A percentile compares a stretch with the other conserved stretches of the same genome.
These are phyloP conservation scores for Drosophila kambysellisi DNA, from an alignment of 2,888 invertebrate species.

Conservation along the genomic window DNA sequence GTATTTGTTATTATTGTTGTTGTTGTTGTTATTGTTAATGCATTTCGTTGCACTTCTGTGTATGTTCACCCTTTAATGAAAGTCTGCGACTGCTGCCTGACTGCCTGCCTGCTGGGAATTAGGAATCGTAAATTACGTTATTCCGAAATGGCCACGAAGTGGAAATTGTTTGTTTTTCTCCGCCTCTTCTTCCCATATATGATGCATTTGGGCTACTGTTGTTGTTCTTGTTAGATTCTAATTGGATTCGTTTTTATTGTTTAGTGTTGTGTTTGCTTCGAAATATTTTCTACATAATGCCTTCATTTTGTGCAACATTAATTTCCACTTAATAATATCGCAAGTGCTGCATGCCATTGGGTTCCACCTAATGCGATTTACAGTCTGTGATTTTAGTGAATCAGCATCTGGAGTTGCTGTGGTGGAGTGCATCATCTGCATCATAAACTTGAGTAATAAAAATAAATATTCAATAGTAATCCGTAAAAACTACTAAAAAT, in stretches of 20 bases:
- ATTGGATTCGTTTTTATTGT: slow-evolving; percentile 38
- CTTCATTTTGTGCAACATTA: slow-evolving; percentile 49
- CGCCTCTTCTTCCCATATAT: slow-evolving; percentile 3
- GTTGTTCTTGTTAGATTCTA: slow-evolving; percentile 52
- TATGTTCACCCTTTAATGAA: slow-evolving; percentile 60
- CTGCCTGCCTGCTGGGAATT: slow-evolving; percentile 32
- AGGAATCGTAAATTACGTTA: slow-evolving; percentile 40
- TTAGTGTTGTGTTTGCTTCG: slow-evolving; percentile 30
- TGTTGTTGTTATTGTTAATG: slow-evolving; percentile 43
- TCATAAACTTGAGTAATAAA: neutral
- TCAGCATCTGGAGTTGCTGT: neutral
- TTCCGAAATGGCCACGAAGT: slow-evolving; percentile 35
- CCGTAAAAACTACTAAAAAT: neutral
- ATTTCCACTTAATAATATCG: slow-evolving; percentile 12
- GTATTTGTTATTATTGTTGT: slow-evolving; percentile 2
- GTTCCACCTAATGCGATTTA: slow-evolving; percentile 9
- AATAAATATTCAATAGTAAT: neutral
- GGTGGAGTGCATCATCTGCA: neutral
- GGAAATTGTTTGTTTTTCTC: slow-evolving; percentile 28
- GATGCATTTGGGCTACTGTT: slow-evolving; percentile 13
- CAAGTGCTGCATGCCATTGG: slow-evolving; percentile 3
- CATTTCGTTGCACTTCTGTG: slow-evolving; percentile 59
- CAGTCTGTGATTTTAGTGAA: neutral
- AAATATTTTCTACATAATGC: slow-evolving; percentile 24
- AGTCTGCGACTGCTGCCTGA: slow-evolving; percentile 15